Conservation (phyloP, 1,140 invertebrate species). For the Grapholita molesta region DNA sequence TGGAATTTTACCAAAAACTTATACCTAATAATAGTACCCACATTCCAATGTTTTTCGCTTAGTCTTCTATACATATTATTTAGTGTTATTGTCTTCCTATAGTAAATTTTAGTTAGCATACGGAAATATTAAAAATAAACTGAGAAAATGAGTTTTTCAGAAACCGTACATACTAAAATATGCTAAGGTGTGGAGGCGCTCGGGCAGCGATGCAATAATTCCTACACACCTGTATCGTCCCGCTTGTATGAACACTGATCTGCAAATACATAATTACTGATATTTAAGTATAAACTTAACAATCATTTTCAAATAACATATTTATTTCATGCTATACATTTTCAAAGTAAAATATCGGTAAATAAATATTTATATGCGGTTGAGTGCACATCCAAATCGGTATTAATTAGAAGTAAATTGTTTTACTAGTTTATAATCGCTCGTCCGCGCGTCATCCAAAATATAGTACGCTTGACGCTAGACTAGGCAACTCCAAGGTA, state of each 20-base stretch:
- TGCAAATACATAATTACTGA: background rate
- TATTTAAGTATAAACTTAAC: background rate
- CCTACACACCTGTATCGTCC: background rate
- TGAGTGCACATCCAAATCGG: background rate
- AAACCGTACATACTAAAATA: constrained; percentile 9
- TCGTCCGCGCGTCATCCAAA: background rate
- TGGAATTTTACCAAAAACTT: constrained; percentile 35
- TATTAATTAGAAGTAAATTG: background rate
- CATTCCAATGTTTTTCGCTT: constrained; percentile 41
- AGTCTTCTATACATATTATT: constrained; percentile 29
- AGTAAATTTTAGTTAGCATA: constrained; percentile 32
- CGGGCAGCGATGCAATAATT: background rate
- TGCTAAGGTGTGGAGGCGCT: background rate
- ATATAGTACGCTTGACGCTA: background rate
- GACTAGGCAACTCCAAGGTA: background rate
- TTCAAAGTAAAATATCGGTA: background rate
- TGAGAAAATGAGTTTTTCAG: background rate
- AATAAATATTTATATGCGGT: background rate
- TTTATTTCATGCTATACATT: background rate
- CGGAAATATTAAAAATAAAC: constrained; percentile 24
- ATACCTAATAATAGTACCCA: constrained; percentile 27
- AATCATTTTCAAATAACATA: background rate
- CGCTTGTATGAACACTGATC: background rate
- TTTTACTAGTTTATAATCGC: background rate
- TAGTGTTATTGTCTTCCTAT: constrained; percentile 49